Percentiles rank a stretch among this genome's conserved stretches.
These are phyloP conservation scores for Pteropus alecto DNA, from an alignment of 2,113 vertebrate genomes.

Conservation along the genomic window DNA sequence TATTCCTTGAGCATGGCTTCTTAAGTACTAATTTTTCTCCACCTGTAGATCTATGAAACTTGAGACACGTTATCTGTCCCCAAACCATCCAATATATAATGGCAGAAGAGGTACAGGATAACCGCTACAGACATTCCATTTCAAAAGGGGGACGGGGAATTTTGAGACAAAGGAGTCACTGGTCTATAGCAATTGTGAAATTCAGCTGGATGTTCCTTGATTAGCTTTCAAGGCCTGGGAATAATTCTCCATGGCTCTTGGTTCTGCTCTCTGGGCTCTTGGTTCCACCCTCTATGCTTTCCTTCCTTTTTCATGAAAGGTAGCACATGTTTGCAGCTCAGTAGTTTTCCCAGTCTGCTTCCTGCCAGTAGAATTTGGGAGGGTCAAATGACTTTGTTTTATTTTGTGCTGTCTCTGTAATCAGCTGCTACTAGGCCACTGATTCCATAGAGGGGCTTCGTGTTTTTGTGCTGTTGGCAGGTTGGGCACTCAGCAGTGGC, in stretches of 20 bases:
- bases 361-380: not conserved
- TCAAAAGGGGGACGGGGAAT: not conserved
- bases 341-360: not conserved
- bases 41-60: not conserved
- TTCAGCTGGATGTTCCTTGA: not conserved
- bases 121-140: not conserved
- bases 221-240: not conserved
- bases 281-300: not conserved
- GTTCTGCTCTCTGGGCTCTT: not conserved
- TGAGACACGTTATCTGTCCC: not conserved
- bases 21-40: constrained; percentile 26
- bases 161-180: not conserved
- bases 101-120: not conserved
- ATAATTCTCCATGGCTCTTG: not conserved
- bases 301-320: not conserved
- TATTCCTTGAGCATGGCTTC: not conserved
- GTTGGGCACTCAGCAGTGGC: not conserved
- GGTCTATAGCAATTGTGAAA: constrained; percentile 19
- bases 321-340: not conserved
- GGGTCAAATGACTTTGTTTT: not conserved
- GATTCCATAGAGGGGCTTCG: not conserved
- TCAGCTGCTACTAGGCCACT: not conserved
- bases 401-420: not conserved
- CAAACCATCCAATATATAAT: not conserved
- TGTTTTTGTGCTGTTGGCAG: not conserved